phyloP scores from a whole-genome alignment of 2,888 invertebrate genomes.

The Melinopterus prodromus region DNA sequence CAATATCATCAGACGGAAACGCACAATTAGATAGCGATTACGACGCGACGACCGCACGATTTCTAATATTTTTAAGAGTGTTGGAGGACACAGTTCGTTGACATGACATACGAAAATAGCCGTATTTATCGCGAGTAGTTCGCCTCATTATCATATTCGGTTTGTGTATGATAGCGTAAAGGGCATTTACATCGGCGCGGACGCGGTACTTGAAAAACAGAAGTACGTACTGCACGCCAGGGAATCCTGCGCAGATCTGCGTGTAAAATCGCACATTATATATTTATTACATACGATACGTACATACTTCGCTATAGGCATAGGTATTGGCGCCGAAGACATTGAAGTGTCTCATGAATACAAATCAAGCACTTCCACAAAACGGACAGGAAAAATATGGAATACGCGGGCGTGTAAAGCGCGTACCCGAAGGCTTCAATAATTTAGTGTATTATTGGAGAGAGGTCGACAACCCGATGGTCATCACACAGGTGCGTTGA shows the following conservation, averaged over 20 bases:
- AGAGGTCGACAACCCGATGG: constrained; percentile 39
- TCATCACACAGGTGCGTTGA: constrained; percentile 40
- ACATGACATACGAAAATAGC: constrained; percentile 4
- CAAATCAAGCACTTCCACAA: constrained; percentile 33
- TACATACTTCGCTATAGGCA: neutral
- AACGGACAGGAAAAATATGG: constrained; percentile 25
- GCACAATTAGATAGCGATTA: neutral
- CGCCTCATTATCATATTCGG: neutral
- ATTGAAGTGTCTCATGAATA: constrained; percentile 30
- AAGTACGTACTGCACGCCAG: neutral
- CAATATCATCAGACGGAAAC: neutral
- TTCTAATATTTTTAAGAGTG: neutral
- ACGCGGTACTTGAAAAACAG: neutral
- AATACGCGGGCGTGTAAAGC: constrained; percentile 23
- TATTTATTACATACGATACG: neutral
- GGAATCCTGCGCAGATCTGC: neutral
- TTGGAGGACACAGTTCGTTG: neutral
- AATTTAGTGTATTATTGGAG: constrained; percentile 27
- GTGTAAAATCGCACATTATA: neutral
- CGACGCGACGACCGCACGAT: neutral
- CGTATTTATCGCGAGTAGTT: neutral
- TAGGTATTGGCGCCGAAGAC: constrained; percentile 13
- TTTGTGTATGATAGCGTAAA: neutral
- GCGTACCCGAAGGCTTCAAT: constrained; percentile 26
- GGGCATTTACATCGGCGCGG: constrained; percentile 4